phyloP scores from a whole-genome alignment of 2,888 invertebrate genomes.

The Polietes domitor region DNA sequence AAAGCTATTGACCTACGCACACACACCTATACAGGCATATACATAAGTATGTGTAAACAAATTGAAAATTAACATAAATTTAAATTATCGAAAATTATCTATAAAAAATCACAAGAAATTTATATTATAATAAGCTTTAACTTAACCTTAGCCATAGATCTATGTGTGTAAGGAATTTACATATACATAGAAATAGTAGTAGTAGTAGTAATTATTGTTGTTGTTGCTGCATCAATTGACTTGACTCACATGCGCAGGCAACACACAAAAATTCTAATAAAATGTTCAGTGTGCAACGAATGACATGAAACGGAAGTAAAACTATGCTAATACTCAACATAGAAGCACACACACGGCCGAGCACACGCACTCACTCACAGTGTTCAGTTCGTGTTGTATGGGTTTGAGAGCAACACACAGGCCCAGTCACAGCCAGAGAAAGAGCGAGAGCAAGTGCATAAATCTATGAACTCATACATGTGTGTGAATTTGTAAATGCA shows the following conservation, averaged over 20 bases:
- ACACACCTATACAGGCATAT: no score
- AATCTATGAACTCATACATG: neutral
- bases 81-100: neutral
- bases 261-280: slow-evolving; percentile 49
- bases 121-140: no score
- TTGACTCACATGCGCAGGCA: slow-evolving; percentile 64
- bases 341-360: neutral
- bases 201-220: no score
- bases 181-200: no score
- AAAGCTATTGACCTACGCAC: neutral
- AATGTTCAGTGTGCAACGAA: slow-evolving; percentile 38
- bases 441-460: slow-evolving; percentile 4
- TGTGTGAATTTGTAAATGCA: slow-evolving; percentile 52
- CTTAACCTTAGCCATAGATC: no score
- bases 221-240: slow-evolving; percentile 21
- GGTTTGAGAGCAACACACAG: no score
- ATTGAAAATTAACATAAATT: neutral
- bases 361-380: neutral
- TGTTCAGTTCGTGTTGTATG: no score
- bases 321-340: slow-evolving; percentile 58
- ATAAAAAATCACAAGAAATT: no score
- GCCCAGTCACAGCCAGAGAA: neutral
- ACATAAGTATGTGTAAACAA: neutral
- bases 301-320: slow-evolving; percentile 62
- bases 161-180: no score